Evolutionary conservation across 2,113 vertebrate genomes (phyloP).

Genomic region (Serilophus lunatus): DNA sequence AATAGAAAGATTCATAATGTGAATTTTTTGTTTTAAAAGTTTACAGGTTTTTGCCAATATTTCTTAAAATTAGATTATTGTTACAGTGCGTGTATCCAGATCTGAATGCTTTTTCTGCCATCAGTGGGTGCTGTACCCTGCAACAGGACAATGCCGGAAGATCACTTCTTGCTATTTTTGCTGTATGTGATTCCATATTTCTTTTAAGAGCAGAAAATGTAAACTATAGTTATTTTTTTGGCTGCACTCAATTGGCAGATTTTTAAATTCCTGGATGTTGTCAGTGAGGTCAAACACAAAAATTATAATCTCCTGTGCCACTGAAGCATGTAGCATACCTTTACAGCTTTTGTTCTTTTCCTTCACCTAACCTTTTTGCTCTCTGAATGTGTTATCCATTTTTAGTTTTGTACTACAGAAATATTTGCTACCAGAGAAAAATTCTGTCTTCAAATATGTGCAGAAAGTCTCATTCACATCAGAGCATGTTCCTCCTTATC

Average conservation of each 20-base stretch:
- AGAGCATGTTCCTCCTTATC: background rate
- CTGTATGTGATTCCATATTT: background rate
- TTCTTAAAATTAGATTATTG: background rate
- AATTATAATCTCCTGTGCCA: background rate
- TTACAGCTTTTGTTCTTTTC: background rate
- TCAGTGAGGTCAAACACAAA: background rate
- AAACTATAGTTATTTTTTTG: background rate
- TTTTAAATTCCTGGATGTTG: background rate
- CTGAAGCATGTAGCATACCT: background rate
- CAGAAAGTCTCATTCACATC: background rate
- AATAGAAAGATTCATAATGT: background rate
- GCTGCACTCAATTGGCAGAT: background rate
- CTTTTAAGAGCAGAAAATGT: background rate
- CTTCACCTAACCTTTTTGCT: background rate
- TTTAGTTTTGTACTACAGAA: background rate
- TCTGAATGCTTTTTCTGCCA: background rate
- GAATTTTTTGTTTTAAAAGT: background rate
- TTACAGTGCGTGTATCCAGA: background rate
- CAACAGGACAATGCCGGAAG: background rate
- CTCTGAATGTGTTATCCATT: background rate
- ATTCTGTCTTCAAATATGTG: background rate
- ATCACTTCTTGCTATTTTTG: background rate
- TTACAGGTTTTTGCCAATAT: background rate
- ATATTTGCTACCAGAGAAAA: background rate
- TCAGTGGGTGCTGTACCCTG: background rate